These are phyloP conservation scores for Synergus japonicus DNA, from an alignment of 2,888 invertebrate genomes.

Conservation along the genomic window DNA sequence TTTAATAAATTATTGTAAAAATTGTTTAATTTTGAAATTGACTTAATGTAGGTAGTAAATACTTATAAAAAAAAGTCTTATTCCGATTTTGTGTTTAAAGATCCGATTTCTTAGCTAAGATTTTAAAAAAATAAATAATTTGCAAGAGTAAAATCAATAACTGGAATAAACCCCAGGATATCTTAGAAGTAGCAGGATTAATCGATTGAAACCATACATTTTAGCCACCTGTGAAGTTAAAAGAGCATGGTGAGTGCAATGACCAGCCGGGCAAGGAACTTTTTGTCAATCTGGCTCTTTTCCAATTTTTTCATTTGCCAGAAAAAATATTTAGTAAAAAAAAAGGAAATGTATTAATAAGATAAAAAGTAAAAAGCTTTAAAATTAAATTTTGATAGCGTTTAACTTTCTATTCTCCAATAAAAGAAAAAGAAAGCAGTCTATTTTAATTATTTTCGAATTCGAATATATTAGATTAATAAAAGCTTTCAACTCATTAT, in stretches of 20 bases:
- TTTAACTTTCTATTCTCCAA: too few species aligned
- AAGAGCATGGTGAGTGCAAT: constrained; percentile 16
- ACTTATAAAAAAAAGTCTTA: too few species aligned
- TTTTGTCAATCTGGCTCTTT: background rate
- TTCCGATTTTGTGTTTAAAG: too few species aligned
- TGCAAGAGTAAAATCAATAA: background rate
- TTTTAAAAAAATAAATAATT: too few species aligned
- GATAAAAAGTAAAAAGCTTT: background rate
- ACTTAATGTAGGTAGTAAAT: too few species aligned
- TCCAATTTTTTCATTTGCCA: background rate
- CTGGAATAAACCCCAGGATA: background rate
- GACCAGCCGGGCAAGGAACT: background rate
- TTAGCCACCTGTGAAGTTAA: constrained; percentile 2
- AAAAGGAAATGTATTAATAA: background rate
- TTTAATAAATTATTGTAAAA: too few species aligned
- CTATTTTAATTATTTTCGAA: background rate
- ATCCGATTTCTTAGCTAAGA: too few species aligned
- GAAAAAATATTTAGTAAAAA: background rate
- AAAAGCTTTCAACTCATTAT: background rate
- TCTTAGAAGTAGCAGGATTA: constrained; percentile 6
- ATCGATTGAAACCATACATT: constrained; percentile 36
- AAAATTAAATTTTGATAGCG: background rate
- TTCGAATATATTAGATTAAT: background rate
- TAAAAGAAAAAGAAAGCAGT: background rate
- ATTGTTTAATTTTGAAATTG: too few species aligned